A percentile compares a stretch with the other conserved stretches of the same genome.
phyloP scores from a whole-genome alignment of 2,797 vertebrate genomes.

The Oophaga sylvatica region DNA sequence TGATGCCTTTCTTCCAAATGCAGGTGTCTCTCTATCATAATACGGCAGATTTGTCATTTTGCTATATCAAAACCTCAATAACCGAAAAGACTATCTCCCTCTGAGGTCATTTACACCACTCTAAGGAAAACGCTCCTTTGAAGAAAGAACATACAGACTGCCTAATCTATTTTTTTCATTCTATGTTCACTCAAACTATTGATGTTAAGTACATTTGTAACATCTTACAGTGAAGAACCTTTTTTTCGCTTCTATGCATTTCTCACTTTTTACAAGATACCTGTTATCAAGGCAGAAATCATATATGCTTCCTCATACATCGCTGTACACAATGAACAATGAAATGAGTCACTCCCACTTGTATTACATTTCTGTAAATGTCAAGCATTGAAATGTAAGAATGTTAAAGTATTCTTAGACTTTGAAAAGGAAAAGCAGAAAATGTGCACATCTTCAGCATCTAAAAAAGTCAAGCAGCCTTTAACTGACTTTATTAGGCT shows the following conservation, averaged over 20 bases:
- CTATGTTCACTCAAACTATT: neutral
- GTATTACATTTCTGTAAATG: neutral
- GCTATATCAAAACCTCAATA: conserved; percentile 25
- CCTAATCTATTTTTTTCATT: conserved; percentile 9
- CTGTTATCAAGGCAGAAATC: neutral
- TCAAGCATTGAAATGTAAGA: neutral
- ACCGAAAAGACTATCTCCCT: neutral
- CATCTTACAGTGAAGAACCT: neutral
- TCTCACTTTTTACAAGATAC: neutral
- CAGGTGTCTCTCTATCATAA: neutral
- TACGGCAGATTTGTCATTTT: conserved; percentile 17
- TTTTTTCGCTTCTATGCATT: neutral
- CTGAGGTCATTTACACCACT: conserved; percentile 9
- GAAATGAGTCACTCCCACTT: neutral
- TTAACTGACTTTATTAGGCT: neutral
- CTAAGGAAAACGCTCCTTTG: conserved; percentile 9
- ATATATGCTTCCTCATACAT: conserved; percentile 1
- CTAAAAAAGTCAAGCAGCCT: neutral
- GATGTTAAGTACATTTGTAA: conserved; percentile 22
- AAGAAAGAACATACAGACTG: conserved; percentile 5
- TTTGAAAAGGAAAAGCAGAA: neutral
- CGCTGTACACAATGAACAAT: conserved; percentile 9
- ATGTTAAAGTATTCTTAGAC: neutral
- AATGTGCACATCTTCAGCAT: neutral
- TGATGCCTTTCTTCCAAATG: neutral